phyloP scores from a whole-genome alignment of 1,140 invertebrate genomes.

The Coboldia fuscipes region DNA sequence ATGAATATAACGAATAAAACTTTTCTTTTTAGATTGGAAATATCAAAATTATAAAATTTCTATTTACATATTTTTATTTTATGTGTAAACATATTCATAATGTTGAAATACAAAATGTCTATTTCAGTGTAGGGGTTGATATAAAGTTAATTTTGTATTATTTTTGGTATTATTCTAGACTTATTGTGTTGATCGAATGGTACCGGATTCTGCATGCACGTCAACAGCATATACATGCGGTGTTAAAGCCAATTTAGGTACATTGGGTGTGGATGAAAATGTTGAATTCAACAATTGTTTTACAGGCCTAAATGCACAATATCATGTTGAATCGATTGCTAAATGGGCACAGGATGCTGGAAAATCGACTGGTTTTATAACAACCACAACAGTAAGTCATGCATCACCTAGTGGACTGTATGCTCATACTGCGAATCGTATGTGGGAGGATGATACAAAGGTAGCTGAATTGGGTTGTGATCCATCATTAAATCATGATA shows the following conservation, averaged over 20 bases:
- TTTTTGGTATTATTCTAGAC: too few species aligned
- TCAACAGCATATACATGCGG: slow-evolving; percentile 42
- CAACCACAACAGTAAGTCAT: slow-evolving; percentile 16
- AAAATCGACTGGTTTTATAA: slow-evolving; percentile 17
- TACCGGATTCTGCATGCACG: slow-evolving; percentile 35
- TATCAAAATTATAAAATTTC: too few species aligned
- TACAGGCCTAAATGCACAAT: slow-evolving; percentile 28
- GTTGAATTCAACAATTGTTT: slow-evolving; percentile 27
- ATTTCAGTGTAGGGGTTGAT: too few species aligned
- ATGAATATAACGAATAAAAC: too few species aligned
- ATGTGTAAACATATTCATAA: too few species aligned
- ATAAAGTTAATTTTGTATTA: too few species aligned
- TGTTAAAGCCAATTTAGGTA: slow-evolving; percentile 32
- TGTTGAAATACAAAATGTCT: too few species aligned
- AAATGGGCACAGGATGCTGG: slow-evolving; percentile 64
- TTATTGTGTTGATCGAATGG: slow-evolving; percentile 33
- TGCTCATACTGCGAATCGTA: slow-evolving; percentile 5
- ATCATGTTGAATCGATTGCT: slow-evolving; percentile 46
- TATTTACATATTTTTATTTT: too few species aligned
- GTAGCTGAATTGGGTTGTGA: slow-evolving; percentile 7
- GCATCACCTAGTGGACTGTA: slow-evolving; percentile 16
- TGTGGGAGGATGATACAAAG: slow-evolving; percentile 1
- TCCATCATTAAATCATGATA: slow-evolving; percentile 20
- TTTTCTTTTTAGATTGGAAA: too few species aligned
- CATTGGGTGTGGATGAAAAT: slow-evolving; percentile 27